Evolutionary conservation across 2,888 invertebrate genomes (phyloP), one percentile per base, ranked within the genome.

Genomic region (Lycocerus yunnanus): DNA sequence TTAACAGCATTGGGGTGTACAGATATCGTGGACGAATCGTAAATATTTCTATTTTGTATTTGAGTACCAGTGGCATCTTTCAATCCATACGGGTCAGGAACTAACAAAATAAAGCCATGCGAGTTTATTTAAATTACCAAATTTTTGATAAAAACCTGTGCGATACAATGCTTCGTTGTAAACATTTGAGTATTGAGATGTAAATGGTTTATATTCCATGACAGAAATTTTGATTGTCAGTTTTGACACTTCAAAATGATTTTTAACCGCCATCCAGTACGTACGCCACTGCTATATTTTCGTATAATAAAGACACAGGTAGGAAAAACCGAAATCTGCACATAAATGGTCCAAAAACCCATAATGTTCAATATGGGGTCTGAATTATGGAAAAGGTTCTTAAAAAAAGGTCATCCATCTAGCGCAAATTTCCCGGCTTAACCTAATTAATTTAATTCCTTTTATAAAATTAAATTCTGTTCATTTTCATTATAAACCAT

Each of bases 21-120:
- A 6, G 82, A 79, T 15, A 83, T 83, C 15, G 80, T 80, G 1
- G 80, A 65, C 15, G 78, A 78, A 70, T 83, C 82, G 68, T 66
- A 80, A 15, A 83, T 68, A 72, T 79, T 82, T 68, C 81, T 78
- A 69, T 83, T 80, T 70, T 82, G 82, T 71, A 79, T 82, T 79
- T 83, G 81, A 1, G 82, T 82, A 58, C 82, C 72, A 16, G 82
- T 70, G n/a, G 82, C 79, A 68, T 81, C 80, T 73, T 81, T 81
- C 8, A 80, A 80, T 15, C 80, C 80, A 21, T 81, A 69, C 58
- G 75, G 79, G 13, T 79, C 76, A 15, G 82, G 83, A 24, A 77
- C 83, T 82, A 69, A 73, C 15, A 68, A 76, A 43, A 13, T 18
- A 5, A 9, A 15, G 59, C 18, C 9, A 16, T 60, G 5, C 15